Evolutionary conservation across 2,113 vertebrate species (phyloP).

Genomic region (Otolemur garnettii): DNA sequence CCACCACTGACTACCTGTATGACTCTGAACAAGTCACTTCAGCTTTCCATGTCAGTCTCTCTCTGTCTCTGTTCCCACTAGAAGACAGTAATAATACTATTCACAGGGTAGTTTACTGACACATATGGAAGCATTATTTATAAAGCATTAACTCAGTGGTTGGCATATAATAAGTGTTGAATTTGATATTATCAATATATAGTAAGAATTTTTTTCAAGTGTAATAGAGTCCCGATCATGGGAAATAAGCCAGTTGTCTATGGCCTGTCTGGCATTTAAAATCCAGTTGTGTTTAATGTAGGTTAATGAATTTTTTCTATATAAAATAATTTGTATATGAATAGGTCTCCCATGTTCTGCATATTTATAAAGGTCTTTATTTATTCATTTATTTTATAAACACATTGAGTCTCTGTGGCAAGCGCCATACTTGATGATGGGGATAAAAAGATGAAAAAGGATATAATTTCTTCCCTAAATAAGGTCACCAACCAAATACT

Average conservation of each 20-base stretch:
- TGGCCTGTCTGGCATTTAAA: slow-evolving; percentile 32
- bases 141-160: background rate
- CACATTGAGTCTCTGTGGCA: slow-evolving; percentile 35
- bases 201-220: background rate
- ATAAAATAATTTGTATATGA: slow-evolving; percentile 8
- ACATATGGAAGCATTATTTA: background rate
- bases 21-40: background rate
- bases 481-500: slow-evolving; percentile 4
- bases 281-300: background rate
- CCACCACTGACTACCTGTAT: background rate
- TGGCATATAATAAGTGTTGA: background rate
- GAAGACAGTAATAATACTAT: background rate
- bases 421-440: background rate
- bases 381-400: slow-evolving; percentile 36
- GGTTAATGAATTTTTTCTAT: background rate
- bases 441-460: background rate
- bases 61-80: background rate
- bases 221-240: background rate
- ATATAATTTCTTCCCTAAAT: slow-evolving; percentile 46
- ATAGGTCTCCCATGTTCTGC: background rate
- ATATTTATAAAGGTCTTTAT: slow-evolving; percentile 28
- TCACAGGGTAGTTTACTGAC: background rate
- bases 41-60: background rate
- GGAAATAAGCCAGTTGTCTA: background rate
- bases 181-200: slow-evolving; percentile 12